Evolutionary conservation across 2,888 invertebrate genomes (phyloP).

Genomic region (Troides aeacus): DNA sequence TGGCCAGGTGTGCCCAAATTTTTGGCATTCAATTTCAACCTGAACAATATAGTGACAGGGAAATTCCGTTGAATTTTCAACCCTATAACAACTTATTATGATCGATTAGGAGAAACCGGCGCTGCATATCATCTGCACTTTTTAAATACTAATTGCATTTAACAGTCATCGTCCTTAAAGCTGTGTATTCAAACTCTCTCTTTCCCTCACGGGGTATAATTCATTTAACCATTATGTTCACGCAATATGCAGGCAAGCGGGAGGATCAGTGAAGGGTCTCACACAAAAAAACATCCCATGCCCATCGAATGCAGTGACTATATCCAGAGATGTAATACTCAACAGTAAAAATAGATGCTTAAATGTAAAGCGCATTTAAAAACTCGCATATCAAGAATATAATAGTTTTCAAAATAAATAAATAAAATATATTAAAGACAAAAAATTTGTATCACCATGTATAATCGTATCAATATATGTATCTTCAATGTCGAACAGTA

Average conservation of each 20-base stretch:
- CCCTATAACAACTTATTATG: constrained; percentile 15
- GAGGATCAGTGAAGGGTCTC: constrained; percentile 9
- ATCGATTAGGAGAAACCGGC: not conserved
- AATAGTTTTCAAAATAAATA: too few relatives aligned
- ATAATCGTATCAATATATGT: too few relatives aligned
- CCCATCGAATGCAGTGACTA: constrained; percentile 9
- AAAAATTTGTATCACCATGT: too few relatives aligned
- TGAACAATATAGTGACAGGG: not conserved
- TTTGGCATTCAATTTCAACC: constrained; percentile 29
- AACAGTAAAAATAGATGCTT: constrained; percentile 2
- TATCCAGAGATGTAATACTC: constrained; percentile 3
- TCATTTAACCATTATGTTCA: constrained; percentile 4
- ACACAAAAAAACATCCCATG: constrained; percentile 21
- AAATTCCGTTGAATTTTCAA: constrained; percentile 14
- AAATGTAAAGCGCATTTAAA: not conserved
- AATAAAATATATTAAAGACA: too few relatives aligned
- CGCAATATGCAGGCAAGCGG: constrained; percentile 16
- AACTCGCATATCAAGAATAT: too few relatives aligned
- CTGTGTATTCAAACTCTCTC: constrained; percentile 8
- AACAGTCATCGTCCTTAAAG: constrained; percentile 13
- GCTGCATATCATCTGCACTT: constrained; percentile 13
- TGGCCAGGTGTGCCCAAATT: constrained; percentile 28
- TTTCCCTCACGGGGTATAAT: constrained; percentile 8
- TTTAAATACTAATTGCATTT: constrained; percentile 19
- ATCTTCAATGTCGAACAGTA: too few relatives aligned